Conservation (phyloP, 2,888 invertebrate species). For the Geophilus truncorum region DNA sequence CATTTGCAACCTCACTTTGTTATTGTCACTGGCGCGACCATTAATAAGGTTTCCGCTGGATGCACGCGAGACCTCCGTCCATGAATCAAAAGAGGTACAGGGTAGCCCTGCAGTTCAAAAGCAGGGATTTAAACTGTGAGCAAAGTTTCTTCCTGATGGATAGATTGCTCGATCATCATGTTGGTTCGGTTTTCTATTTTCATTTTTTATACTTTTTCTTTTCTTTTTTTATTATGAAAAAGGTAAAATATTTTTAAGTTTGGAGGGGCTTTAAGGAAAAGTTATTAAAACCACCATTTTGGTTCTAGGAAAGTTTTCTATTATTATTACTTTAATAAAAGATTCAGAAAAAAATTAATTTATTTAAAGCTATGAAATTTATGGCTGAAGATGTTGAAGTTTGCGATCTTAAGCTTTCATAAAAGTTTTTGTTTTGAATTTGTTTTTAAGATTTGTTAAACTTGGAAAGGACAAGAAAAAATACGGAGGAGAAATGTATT, state of each 20-base stretch:
- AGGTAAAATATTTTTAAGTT: not conserved
- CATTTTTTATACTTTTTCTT: not conserved
- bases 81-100: conserved; percentile 34
- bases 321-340: not conserved
- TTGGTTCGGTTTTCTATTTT: not conserved
- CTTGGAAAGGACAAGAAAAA: conserved; percentile 13
- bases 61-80: conserved; percentile 34
- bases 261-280: too few species aligned
- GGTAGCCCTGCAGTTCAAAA: conserved; percentile 32
- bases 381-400: not conserved
- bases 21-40: conserved; percentile 35
- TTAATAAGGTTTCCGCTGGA: conserved; percentile 36
- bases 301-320: too few species aligned
- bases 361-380: not conserved
- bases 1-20: conserved; percentile 35
- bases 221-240: not conserved
- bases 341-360: not conserved
- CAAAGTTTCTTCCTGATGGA: conserved; percentile 34
- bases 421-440: conserved; percentile 8
- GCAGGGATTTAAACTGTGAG: conserved; percentile 35
- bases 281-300: too few species aligned
- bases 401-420: not conserved
- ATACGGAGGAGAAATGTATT: not conserved
- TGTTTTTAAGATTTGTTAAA: conserved; percentile 19
- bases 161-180: conserved; percentile 25